These are phyloP conservation scores for Drosophila sechellia DNA, from an alignment of 1,140 invertebrate genomes.

Conservation along the genomic window DNA sequence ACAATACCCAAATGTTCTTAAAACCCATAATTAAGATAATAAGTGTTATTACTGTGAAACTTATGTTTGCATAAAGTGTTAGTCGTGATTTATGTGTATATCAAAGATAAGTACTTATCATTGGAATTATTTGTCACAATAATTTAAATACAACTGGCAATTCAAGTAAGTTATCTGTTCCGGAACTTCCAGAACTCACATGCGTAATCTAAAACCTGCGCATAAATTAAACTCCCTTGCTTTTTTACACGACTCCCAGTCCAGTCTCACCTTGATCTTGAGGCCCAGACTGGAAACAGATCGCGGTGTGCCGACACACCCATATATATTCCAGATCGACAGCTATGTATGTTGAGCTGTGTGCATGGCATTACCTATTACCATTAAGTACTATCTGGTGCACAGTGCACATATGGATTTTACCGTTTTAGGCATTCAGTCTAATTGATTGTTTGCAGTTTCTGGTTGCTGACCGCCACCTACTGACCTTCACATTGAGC, in stretches of 20 bases:
- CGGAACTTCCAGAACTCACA: constrained; percentile 4
- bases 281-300: constrained; percentile 26
- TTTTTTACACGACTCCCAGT: neutral
- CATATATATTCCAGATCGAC: constrained; percentile 43
- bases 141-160: too few relatives aligned
- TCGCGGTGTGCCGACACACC: constrained; percentile 24
- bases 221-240: neutral
- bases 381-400: constrained; percentile 33
- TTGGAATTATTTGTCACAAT: neutral
- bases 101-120: neutral
- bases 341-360: neutral
- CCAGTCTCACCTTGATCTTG: constrained; percentile 51
- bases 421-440: constrained; percentile 73
- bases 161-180: neutral
- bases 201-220: constrained; percentile 5
- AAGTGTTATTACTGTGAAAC: neutral
- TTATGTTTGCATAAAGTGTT: neutral
- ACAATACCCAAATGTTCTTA: neutral
- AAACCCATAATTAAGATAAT: neutral
- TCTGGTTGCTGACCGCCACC: constrained; percentile 74
- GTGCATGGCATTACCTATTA: constrained; percentile 37
- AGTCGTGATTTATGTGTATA: neutral
- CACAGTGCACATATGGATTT: constrained; percentile 61
- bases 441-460: constrained; percentile 77
- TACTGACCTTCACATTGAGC: constrained; percentile 82